Base-by-base conservation (phyloP, 2,888 invertebrate species). In the Chrysopilus asiliformis region DNA sequence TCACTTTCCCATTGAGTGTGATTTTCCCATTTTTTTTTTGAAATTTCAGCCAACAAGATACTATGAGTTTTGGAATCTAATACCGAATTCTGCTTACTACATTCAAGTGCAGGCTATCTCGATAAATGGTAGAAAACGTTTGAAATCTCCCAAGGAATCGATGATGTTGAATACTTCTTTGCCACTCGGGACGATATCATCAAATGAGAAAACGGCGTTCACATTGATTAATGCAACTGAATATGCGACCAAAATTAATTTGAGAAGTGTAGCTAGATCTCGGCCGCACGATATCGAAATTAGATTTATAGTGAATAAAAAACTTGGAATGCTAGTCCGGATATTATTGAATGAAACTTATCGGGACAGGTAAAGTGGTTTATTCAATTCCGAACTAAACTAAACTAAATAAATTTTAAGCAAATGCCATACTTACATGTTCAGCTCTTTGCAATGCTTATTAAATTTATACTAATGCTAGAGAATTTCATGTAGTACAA, bases 91-190 rank as follows among this genome's bases (percentile, higher is more conserved):
- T 1, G 70, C 75, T 59, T 83, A 83, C 55, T 82, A 81, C 50
- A 66, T 83, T 26, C 82, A 83, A 72, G 78, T 83, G 4, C 81
- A 82, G 60, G 80, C 81, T 4, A 68, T 81, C 42, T 72, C 75
- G 20, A 70, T 77, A 46, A 81, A 70, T 50, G 81, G 80, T 2
- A 67, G 70, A 32, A 71, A 75, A 9, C 71, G 76, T 45, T 58
- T 82, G 13, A 71, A 76, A 34, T 79, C 82, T 36, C 74, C 76
- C 30, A 81, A 80, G 49, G 73, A 75, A 2, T 76, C 75, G 8
- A 66, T 78, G 36, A 70, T 81, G 34, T 71, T 77, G 48, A 81
- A 83, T 53, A 81, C 80, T 2, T 79, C 79, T 6, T 18, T 41
- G 10, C 24, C 40, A 13, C n/a, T n/a, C n/a, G n/a, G n/a, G n/a